Evolutionary conservation across 2,888 invertebrate species (phyloP), one percentile per base, ranked within the genome.

Genomic region (Metellina segmentata): DNA sequence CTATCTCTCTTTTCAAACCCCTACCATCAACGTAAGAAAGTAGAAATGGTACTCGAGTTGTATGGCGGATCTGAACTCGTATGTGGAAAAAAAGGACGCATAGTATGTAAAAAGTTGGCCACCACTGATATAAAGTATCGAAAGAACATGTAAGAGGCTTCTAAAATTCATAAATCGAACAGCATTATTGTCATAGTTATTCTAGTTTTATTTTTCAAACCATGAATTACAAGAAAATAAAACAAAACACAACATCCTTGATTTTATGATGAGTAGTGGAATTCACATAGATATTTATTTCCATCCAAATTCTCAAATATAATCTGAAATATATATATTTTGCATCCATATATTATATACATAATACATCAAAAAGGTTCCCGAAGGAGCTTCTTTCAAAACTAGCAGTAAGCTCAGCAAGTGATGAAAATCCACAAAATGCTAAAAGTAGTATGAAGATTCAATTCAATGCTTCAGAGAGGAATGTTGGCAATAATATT

Each of bases 251-350:
- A 61, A 61, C 61, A 16, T 61, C 61, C 61, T 8, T n/a, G 52
- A 52, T 52, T n/a, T n/a, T 19, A 9, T 16, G 13, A 78, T n/a
- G 20, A 78, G 16, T 49, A 52, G n/a, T n/a, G 7, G 74, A 85
- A 83, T 91, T 74, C 87, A 78, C 87, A 83, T 91, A 91, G 82
- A 91, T 87, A 91, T 91, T 91, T 87, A 91, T 91, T 90, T 61
- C n/a, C 5, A 52, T 81, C 75, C 90, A 90, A 74, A 53, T 61
- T 71, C 78, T 91, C 78, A 87, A 86, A 91, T 81, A 86, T 91
- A 91, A 89, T 89, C 81, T 83, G 83, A 89, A 87, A 91, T 87
- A 87, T 87, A 87, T 91, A 78, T 87, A 9, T 87, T n/a, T 71
- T 49, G 69, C 69, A 34, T 81, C 81, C 71, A 53, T 74, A 48